A percentile compares a stretch with the other conserved stretches of the same genome.
phyloP scores from a whole-genome alignment of 2,797 vertebrate genomes.

The Oreochromis mossambicus region DNA sequence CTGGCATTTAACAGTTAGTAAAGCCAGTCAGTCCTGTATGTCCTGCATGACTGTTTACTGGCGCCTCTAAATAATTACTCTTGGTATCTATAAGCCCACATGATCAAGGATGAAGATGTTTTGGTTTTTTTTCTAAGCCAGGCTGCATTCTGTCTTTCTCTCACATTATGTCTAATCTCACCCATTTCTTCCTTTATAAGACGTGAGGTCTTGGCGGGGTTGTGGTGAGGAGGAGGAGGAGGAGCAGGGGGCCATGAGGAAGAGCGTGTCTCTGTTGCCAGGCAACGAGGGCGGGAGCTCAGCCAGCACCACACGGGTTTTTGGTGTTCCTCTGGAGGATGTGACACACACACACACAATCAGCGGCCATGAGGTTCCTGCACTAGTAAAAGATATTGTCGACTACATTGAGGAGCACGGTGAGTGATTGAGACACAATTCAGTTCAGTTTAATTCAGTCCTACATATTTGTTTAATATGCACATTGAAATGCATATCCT shows the following conservation, averaged over 20 bases:
- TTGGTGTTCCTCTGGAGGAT: constrained; percentile 95
- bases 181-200: constrained; percentile 33
- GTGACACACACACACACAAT: constrained; percentile 85
- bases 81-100: neutral
- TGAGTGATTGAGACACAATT: constrained; percentile 62
- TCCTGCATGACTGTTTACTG: neutral
- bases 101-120: neutral
- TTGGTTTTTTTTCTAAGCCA: neutral
- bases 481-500: neutral
- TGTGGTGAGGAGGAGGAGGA: constrained; percentile 92
- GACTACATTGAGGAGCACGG: constrained; percentile 98
- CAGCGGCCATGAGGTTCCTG: constrained; percentile 88
- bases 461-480: neutral
- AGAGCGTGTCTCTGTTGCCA: constrained; percentile 96
- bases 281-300: constrained; percentile 80
- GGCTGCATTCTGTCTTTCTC: neutral
- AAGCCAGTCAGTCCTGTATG: neutral
- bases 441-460: neutral
- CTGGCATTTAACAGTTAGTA: neutral
- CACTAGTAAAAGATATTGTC: constrained; percentile 93
- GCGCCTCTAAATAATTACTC: neutral
- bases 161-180: neutral
- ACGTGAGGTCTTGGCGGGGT: constrained; percentile 91
- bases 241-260: constrained; percentile 96
- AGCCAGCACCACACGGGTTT: constrained; percentile 88